Base-by-base conservation (phyloP, 1,140 invertebrate species). In the Sycophila sp. region DNA sequence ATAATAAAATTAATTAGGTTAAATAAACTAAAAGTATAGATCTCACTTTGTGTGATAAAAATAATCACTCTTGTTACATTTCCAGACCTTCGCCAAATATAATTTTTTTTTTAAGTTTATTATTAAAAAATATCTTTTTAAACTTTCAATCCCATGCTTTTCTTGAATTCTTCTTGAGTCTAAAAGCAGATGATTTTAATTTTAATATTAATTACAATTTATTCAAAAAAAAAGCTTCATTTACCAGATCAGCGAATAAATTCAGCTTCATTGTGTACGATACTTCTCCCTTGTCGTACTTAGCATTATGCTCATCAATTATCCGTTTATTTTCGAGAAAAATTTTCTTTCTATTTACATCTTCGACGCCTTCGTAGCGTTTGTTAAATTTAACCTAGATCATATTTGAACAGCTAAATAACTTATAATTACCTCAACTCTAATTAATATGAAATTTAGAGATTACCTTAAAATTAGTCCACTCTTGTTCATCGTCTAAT, bases 211-310 rank as follows among this genome's bases (percentile, higher is more conserved):
- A 8, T 24, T 49, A 17, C 2, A 49, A 49, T 49, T 15, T 8
- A 49, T 49, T 49, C 7, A 38, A 38, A 3, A 38, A 38, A 38
- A 38, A 38, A 38, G 6, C 6, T 38, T 38, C 6, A 38, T 4
- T 55, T 32, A 55, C 51, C 51, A 13, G 5, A n/a, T 55, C 51
- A n/a, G 51, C 13, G n/a, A 55, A 30, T 2, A 30, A 1, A 30
- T 55, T 55, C 15, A 55, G 26, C 13, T n/a, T n/a, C 28, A 55
- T 8, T 17, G 24, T 32, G 28, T 24, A 32, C 4, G 28, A 30
- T n/a, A 55, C 51, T 55, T 55, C 51, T 55, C 51, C 51, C 28
- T 55, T 55, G 3, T 55, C 28, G 28, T 30, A 55, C 15, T 55
- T 55, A 30, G 28, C 28, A n/a, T 55, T 55, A 15, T 55, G 51